A percentile compares a stretch with the other conserved stretches of the same genome.
phyloP scores from a whole-genome alignment of 2,888 invertebrate species.

The Leistus spinibarbis region DNA sequence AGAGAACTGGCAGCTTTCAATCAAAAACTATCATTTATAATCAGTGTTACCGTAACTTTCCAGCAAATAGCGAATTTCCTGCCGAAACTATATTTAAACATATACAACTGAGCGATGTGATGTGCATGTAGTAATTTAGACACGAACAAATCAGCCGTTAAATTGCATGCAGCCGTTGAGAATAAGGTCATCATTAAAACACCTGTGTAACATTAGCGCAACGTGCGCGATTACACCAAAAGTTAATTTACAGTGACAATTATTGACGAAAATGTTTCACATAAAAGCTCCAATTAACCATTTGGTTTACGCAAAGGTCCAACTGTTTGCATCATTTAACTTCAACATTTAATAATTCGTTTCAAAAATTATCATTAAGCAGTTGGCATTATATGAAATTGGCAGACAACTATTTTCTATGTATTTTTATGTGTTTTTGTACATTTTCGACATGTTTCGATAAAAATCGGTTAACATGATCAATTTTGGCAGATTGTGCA shows the following conservation, averaged over 20 bases:
- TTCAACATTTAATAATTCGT: neutral
- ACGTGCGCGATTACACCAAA: neutral
- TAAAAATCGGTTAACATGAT: constrained; percentile 23
- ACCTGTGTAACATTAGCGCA: neutral
- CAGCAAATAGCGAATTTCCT: neutral
- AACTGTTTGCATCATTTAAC: no score
- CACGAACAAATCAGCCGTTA: neutral
- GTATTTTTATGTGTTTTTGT: neutral
- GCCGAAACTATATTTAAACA: neutral
- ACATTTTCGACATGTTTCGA: constrained; percentile 4
- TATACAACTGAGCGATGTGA: neutral
- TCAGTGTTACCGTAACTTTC: no score
- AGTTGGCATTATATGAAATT: neutral
- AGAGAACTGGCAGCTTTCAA: neutral
- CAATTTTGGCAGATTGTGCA: constrained; percentile 31
- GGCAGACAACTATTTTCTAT: neutral
- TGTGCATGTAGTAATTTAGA: neutral
- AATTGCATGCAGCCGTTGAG: neutral
- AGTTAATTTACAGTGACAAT: neutral
- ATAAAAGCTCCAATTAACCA: no score
- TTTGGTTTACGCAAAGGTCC: no score
- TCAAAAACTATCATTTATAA: neutral
- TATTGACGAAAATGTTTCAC: neutral
- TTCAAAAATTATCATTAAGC: neutral
- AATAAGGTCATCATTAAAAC: neutral